Evolutionary conservation across 2,797 vertebrate species (phyloP).

Genomic region (Vultur gryphus): DNA sequence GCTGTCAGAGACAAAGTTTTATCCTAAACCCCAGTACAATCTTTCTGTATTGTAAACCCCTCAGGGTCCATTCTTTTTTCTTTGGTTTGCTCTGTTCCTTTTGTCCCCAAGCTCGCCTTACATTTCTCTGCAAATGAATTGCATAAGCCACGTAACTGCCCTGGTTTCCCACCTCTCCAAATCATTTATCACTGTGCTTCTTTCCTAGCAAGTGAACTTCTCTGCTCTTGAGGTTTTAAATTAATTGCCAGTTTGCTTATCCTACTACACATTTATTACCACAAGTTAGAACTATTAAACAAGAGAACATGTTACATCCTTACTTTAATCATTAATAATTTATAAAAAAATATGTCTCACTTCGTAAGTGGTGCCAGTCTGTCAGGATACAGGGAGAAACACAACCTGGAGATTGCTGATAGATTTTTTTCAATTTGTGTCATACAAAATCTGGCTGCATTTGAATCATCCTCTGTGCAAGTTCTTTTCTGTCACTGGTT

Average conservation of each 20-base stretch:
- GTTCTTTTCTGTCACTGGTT: not conserved
- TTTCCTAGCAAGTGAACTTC: not conserved
- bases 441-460: not conserved
- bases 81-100: not conserved
- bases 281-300: not conserved
- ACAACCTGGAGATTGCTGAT: not conserved
- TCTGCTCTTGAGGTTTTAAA: not conserved
- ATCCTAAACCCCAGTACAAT: not conserved
- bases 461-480: not conserved
- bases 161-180: not conserved
- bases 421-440: not conserved
- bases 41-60: not conserved
- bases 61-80: not conserved
- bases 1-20: not conserved
- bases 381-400: not conserved
- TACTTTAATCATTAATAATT: not conserved
- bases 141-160: not conserved
- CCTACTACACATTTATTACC: not conserved
- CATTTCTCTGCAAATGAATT: not conserved
- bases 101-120: not conserved
- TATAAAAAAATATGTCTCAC: fast-evolving
- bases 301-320: not conserved
- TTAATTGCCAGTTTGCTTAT: not conserved
- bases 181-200: not conserved
- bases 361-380: not conserved